A percentile compares a stretch with the other conserved stretches of the same genome.
phyloP scores from a whole-genome alignment of 1,140 invertebrate genomes.

The Thalassaphorura encarpata region DNA sequence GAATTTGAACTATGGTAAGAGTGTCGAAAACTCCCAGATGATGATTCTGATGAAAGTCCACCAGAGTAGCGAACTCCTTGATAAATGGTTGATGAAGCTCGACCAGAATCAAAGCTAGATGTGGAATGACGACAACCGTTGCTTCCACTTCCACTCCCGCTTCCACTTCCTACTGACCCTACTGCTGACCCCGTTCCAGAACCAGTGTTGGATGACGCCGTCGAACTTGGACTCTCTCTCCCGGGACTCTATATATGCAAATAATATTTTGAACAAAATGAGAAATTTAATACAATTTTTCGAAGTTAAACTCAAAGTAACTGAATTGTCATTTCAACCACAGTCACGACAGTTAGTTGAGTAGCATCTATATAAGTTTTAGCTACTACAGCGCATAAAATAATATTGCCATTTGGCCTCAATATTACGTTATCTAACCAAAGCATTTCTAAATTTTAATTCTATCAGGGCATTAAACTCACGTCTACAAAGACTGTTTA shows the following conservation, averaged over 20 bases:
- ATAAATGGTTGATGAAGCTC: constrained; percentile 59
- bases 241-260: constrained; percentile 59
- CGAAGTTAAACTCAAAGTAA: too few relatives aligned
- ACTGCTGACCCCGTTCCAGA: constrained; percentile 36
- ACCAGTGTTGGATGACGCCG: constrained; percentile 52
- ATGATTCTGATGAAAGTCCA: constrained; percentile 44
- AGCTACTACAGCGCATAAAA: too few relatives aligned
- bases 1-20: constrained; percentile 48
- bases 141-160: constrained; percentile 39
- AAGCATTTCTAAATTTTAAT: too few relatives aligned
- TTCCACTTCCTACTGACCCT: constrained; percentile 27
- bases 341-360: too few relatives aligned
- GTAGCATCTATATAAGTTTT: too few relatives aligned
- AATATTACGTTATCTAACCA: too few relatives aligned
- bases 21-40: constrained; percentile 41
- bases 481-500: too few relatives aligned
- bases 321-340: too few relatives aligned
- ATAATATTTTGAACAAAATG: background rate
- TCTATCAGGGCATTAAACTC: too few relatives aligned
- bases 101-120: constrained; percentile 80
- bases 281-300: background rate
- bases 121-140: constrained; percentile 75
- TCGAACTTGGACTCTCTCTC: constrained; percentile 76
- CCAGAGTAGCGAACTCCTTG: constrained; percentile 38
- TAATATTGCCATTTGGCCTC: too few relatives aligned